These are phyloP conservation scores for Epinotia brunnichana DNA, from an alignment of 2,888 invertebrate genomes.

Conservation along the genomic window DNA sequence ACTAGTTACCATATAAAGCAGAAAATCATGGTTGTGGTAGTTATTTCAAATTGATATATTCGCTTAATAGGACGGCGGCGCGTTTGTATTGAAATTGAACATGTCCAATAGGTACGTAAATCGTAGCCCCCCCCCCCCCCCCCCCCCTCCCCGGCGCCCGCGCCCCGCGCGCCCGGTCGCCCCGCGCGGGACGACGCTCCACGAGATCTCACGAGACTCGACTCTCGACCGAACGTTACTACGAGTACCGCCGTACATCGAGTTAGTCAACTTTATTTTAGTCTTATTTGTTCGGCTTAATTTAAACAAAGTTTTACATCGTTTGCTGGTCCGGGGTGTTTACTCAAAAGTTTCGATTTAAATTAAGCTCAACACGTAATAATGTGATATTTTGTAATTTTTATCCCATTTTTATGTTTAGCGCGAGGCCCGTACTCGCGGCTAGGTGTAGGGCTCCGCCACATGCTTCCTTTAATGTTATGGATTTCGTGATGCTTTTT, in stretches of 20 bases:
- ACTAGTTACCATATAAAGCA: constrained; percentile 75
- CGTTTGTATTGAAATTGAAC: constrained; percentile 56
- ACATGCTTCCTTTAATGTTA: constrained; percentile 79
- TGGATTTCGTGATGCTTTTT: constrained; percentile 72
- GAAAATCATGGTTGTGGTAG: constrained; percentile 83
- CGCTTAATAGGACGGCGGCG: constrained; percentile 71
- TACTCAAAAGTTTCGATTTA: constrained; percentile 65
- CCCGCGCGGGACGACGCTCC: background rate
- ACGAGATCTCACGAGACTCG: background rate
- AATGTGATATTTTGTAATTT: constrained; percentile 83
- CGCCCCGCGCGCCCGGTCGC: constrained; percentile 44
- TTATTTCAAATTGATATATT: constrained; percentile 80
- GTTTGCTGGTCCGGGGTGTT: constrained; percentile 58
- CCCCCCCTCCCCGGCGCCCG: constrained; percentile 46
- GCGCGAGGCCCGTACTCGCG: constrained; percentile 52
- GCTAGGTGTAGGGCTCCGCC: constrained; percentile 29
- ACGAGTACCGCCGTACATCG: constrained; percentile 51
- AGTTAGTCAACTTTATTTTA: constrained; percentile 60
- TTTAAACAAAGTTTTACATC: constrained; percentile 65
- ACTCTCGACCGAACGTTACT: constrained; percentile 20
- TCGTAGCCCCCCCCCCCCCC: constrained; percentile 45
- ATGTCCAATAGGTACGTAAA: constrained; percentile 51
- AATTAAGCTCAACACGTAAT: constrained; percentile 84
- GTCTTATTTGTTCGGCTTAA: constrained; percentile 81
- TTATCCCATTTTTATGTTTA: constrained; percentile 75